Percentiles rank a stretch among this genome's conserved stretches.
phyloP scores from a whole-genome alignment of 2,888 invertebrate genomes.

The Leptopterna dolabrata region DNA sequence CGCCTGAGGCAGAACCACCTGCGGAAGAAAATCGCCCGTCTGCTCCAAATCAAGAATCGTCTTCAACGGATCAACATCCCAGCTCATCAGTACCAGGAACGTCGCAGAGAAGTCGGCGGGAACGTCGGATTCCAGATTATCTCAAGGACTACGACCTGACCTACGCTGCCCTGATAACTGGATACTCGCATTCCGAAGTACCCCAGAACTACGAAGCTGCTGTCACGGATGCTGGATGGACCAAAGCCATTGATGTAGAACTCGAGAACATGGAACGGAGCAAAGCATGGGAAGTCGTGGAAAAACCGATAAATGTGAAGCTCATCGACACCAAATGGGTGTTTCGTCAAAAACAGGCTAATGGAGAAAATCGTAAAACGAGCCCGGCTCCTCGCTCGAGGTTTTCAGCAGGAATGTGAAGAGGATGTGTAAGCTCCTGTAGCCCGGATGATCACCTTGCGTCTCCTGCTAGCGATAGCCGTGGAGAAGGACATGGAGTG shows the following conservation, averaged over 20 bases:
- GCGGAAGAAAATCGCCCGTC: background rate
- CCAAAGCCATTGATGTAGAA: conserved; percentile 33
- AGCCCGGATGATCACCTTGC: background rate
- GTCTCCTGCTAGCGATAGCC: background rate
- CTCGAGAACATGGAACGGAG: conserved; percentile 17
- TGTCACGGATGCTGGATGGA: conserved; percentile 14
- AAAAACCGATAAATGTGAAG: conserved; percentile 62
- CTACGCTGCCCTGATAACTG: conserved; percentile 17
- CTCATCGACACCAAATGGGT: conserved; percentile 65
- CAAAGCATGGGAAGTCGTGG: conserved; percentile 50
- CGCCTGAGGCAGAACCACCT: background rate
- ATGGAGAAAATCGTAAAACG: background rate
- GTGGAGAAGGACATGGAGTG: background rate
- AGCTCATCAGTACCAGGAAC: background rate
- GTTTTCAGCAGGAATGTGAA: conserved; percentile 12
- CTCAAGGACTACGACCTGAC: conserved; percentile 15
- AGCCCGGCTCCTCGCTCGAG: conserved; percentile 6
- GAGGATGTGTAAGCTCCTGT: conserved; percentile 3
- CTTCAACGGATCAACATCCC: background rate
- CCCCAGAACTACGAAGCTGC: background rate
- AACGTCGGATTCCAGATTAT: background rate
- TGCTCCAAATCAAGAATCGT: background rate
- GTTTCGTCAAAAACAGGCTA: conserved; percentile 41
- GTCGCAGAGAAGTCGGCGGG: background rate
- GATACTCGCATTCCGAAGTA: background rate